Percentiles rank a stretch among this genome's conserved stretches.
These are phyloP conservation scores for Lithophane socia DNA, from an alignment of 2,888 invertebrate species.

Conservation along the genomic window DNA sequence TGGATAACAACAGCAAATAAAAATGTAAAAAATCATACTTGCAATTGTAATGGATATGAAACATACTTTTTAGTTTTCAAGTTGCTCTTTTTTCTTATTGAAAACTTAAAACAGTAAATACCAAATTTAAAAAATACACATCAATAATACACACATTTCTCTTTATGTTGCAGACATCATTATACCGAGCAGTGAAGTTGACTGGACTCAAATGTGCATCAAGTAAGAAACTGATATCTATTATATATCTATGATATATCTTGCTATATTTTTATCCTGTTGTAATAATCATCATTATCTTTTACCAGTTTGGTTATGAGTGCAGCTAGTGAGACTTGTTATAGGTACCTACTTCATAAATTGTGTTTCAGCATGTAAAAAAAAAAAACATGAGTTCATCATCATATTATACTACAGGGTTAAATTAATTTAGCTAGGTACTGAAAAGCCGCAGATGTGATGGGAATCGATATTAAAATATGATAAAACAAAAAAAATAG, in stretches of 20 bases:
- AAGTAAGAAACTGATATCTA: constrained; percentile 77
- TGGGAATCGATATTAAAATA: too few species aligned
- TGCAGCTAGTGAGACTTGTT: neutral
- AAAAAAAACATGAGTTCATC: neutral
- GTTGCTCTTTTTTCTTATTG: neutral
- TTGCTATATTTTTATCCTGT: neutral
- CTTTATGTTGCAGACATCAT: constrained; percentile 77
- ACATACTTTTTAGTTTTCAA: neutral
- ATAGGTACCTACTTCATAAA: neutral
- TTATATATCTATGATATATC: neutral
- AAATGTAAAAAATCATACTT: neutral
- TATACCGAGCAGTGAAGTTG: constrained; percentile 81
- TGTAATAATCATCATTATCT: neutral
- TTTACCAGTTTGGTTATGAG: neutral
- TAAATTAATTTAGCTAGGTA: too few species aligned
- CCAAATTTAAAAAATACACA: neutral
- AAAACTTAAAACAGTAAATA: neutral
- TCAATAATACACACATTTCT: neutral
- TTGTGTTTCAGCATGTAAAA: too few species aligned
- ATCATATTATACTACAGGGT: too few species aligned
- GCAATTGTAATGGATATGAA: neutral
- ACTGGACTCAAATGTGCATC: constrained; percentile 83
- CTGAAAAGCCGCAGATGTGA: too few species aligned
- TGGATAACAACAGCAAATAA: neutral
- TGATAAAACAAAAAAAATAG: too few species aligned